Evolutionary conservation across 2,113 vertebrate genomes (phyloP).

Genomic region (Dryoscopus gambensis): DNA sequence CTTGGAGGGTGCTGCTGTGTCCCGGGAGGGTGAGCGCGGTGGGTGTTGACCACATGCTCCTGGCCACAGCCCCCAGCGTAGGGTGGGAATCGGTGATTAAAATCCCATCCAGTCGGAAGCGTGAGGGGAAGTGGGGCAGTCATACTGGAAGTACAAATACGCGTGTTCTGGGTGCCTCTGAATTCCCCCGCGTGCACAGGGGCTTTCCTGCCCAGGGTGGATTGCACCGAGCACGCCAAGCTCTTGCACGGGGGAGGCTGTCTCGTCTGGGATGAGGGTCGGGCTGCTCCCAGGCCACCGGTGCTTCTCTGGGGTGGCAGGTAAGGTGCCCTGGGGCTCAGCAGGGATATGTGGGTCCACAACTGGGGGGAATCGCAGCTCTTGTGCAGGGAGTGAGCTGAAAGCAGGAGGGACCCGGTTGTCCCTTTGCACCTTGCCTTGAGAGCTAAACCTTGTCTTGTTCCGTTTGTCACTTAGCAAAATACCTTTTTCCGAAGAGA

Average conservation of each 20-base stretch:
- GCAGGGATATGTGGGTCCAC: not conserved
- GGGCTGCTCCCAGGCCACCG: fast-evolving
- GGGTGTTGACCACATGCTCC: fast-evolving
- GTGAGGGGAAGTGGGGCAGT: not conserved
- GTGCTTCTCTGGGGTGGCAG: not conserved
- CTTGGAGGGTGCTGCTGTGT: not conserved
- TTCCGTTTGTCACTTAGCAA: not conserved
- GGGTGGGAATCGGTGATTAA: not conserved
- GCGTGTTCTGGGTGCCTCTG: not conserved
- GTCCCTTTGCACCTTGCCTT: not conserved
- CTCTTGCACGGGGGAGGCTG: not conserved
- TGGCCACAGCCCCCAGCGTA: not conserved
- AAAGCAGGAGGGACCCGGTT: not conserved
- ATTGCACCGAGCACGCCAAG: not conserved
- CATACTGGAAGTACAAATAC: not conserved
- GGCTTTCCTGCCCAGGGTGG: conserved; percentile 2
- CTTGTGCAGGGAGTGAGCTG: not conserved
- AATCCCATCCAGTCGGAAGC: not conserved
- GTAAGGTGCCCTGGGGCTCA: not conserved
- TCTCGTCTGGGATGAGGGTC: fast-evolving
- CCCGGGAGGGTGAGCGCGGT: fast-evolving
- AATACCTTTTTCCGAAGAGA: not conserved
- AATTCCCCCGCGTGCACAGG: not conserved
- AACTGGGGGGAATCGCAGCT: not conserved
- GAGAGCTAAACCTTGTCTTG: not conserved